Evolutionary conservation across 2,797 vertebrate species (phyloP).

Genomic region (Borostomias antarcticus): DNA sequence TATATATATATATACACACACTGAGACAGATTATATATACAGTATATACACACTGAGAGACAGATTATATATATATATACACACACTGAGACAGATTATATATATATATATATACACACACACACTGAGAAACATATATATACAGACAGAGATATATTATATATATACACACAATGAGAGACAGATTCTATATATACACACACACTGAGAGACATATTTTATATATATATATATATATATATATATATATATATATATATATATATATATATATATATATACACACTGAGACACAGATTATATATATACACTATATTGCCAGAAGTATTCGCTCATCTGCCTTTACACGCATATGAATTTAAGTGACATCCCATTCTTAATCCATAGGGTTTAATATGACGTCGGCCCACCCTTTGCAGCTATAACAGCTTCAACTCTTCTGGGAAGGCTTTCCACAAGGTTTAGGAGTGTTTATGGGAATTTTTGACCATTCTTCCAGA

Average conservation of each 20-base stretch:
- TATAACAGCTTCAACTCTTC: no score
- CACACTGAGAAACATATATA: neutral
- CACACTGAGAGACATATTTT: neutral
- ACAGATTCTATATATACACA: neutral
- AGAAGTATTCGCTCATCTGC: no score
- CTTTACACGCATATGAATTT: no score
- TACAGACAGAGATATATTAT: neutral
- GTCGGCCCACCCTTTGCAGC: no score
- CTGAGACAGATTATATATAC: neutral
- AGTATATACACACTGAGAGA: no score
- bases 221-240: neutral
- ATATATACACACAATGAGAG: neutral
- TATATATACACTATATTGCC: neutral
- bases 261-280: slow-evolving; percentile 69
- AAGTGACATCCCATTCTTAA: no score
- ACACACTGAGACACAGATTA: slow-evolving; percentile 1
- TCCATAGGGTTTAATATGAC: no score
- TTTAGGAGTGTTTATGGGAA: no score
- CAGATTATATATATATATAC: neutral
- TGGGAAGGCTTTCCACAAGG: no score
- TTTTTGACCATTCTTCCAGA: no score
- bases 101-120: no score
- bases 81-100: no score
- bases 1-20: neutral
- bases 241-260: slow-evolving; percentile 37